Base-by-base conservation (phyloP, 2,888 invertebrate genomes). In the Scrobipalpa atriplicella region DNA sequence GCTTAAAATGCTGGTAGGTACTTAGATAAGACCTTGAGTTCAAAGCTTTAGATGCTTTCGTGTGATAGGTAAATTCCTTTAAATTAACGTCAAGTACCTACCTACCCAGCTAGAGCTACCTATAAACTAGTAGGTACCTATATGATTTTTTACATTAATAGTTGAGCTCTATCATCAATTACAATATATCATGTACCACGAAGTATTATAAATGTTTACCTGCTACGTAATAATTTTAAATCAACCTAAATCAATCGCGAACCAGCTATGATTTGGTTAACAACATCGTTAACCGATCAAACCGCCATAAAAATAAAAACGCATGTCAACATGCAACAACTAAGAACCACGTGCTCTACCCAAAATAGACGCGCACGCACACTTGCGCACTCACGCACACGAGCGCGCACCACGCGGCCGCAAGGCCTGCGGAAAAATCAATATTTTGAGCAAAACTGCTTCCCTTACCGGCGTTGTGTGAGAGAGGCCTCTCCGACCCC, bases 391-490 rank as follows among this genome's bases (percentile, higher is more conserved):
- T 36, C 41, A 68, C 74, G 70, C 73, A 76, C 76, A 66, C 70
- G 66, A 72, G 65, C 73, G 77, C 81, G 70, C 66, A 67, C 71
- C 79, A 80, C 81, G 82, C 83, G 81, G 81, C 81, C 82, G 81
- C 84, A 77, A 80, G 78, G 79, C 86, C 84, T 82, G 86, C 86
- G 86, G 91, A 91, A 92, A 92, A 92, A 92, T 92, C 92, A 92
- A 92, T 92, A 92, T 92, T 92, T 91, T 90, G 89, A 92, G 91
- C 92, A 90, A 91, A 92, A 90, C 90, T 90, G 88, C 90, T 91
- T 92, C 92, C 92, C 89, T 85, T 83, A 85, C 75, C 81, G 78
- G 77, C 75, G 72, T 71, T 85, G 91, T 91, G 90, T 90, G 91
- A 78, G 84, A 76, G 75, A 77, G 73, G 77, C 82, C 78, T 78